phyloP scores from a whole-genome alignment of 2,113 vertebrate genomes.

The human region DNA sequence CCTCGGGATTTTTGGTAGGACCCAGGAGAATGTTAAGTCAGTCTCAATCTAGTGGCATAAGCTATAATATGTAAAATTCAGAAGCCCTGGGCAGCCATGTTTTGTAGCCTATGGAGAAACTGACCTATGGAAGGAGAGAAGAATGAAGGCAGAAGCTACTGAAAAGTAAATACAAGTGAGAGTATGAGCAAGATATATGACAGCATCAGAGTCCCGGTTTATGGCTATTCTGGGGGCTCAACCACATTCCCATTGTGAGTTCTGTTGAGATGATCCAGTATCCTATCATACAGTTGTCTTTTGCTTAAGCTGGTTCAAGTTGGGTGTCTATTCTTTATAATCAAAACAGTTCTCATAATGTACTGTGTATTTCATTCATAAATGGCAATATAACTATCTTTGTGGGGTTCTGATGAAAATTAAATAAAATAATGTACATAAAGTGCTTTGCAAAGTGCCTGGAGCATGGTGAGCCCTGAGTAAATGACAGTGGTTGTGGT shows the following conservation, averaged over 20 bases:
- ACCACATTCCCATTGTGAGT: not conserved
- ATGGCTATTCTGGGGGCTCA: not conserved
- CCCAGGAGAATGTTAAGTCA: not conserved
- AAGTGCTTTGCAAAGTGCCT: not conserved
- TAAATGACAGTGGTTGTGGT: not conserved
- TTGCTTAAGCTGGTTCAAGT: not conserved
- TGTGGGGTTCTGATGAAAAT: not conserved
- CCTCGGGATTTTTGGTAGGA: not conserved
- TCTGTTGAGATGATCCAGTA: not conserved
- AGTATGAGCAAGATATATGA: no score
- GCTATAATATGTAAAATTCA: not conserved
- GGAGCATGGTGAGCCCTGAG: not conserved
- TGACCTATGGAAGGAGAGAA: not conserved
- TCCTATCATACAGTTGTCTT: not conserved
- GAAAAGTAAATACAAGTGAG: not conserved
- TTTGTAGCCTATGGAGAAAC: not conserved
- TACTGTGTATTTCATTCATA: not conserved
- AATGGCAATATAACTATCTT: not conserved
- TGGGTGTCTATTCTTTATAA: conserved; percentile 6
- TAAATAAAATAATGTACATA: not conserved
- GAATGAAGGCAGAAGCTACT: not conserved
- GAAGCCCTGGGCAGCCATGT: not conserved
- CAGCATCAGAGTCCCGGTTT: no score
- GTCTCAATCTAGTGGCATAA: not conserved
- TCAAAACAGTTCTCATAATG: not conserved